Base-by-base conservation (phyloP, 2,888 invertebrate genomes). In the Lasioglossum morio region DNA sequence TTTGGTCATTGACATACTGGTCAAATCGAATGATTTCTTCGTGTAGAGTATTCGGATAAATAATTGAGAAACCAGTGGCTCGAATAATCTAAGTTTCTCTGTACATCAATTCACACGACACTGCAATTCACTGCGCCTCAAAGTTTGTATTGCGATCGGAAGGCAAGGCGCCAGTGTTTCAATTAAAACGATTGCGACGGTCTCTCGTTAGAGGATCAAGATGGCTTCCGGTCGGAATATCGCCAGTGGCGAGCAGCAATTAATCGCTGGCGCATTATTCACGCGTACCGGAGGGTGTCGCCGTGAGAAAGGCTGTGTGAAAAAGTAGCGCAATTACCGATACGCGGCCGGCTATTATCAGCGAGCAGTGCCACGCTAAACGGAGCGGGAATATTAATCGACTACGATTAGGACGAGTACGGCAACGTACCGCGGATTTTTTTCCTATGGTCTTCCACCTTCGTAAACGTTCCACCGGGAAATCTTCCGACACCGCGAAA, bases 261-360 rank as follows among this genome's bases (percentile, higher is more conserved):
- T 86, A 86, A 86, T 86, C 74, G 86, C 53, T 19, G 63, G n/a
- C 53, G 66, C 86, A 86, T 86, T 86, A 81, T 78, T 86, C 85
- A 84, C 69, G 60, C 77, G 75, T 43, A 70, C 63, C 57, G 53
- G 75, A 53, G 74, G 73, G 73, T 69, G 66, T 84, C 75, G 75
- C 63, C 40, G 75, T 72, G 74, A 81, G 77, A 72, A 81, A 77
- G 75, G 72, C 77, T 74, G 48, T 30, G 77, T 86, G 81, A 86
- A 81, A 86, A 78, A 86, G 75, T 81, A 77, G 72, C 73, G 74
- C 73, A 80, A 85, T 85, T 84, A 84, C 72, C 79, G 85, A 85
- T 85, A 84, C 85, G 63, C 53, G 79, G 85, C 43, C 72, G 63
- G 57, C 75, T 76, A 84, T 85, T 85, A 85, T 79, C 85, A 79